Base-by-base conservation (phyloP, 2,113 vertebrate species). In the Nycticryphes semicollaris region DNA sequence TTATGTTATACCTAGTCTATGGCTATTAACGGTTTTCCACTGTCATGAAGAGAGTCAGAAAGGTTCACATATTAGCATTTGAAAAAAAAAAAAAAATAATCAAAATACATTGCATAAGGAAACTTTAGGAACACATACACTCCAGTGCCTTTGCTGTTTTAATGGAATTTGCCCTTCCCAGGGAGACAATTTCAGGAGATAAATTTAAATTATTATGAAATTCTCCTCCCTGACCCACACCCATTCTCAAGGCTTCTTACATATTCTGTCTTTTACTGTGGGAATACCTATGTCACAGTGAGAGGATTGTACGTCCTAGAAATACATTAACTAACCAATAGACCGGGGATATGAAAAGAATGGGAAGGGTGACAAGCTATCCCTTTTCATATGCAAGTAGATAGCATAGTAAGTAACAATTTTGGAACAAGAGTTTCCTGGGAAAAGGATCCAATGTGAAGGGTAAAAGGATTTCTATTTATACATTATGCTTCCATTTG, bases 401-500 rank as follows among this genome's bases (percentile, higher is more conserved):
- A 14, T 5, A 37, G 41, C 7, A 64, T 85, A 74, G 72, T 60
- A 83, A 75, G 68, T 37, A 84, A 96, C 78, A 79, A 74, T 92
- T 87, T 28, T 35, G 80, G 74, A 89, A 91, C 19, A 53, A 87
- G 84, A 90, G 19, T 89, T 95, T 85, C 79, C 76, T 89, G 84
- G 56, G 82, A 80, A 92, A 95, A 97, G 45, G 82, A 86, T 43
- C 87, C 69, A 69, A 43, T 7, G 22, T 43, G 96, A 97, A 97
- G 93, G 89, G 66, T 96, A 95, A 93, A 94, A 54, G 67, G 77
- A 87, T 95, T 97, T 97, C 96, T 95, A 97, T 88, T 96, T 96
- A 96, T 97, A 96, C 37, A n/a, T 80, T 45, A 70, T 77, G 90
- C 89, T 97, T 97, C 96, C 94, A 94, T 94, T 97, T 92, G 68